These are phyloP conservation scores for Altica lythri DNA, from an alignment of 2,888 invertebrate genomes.

Conservation along the genomic window DNA sequence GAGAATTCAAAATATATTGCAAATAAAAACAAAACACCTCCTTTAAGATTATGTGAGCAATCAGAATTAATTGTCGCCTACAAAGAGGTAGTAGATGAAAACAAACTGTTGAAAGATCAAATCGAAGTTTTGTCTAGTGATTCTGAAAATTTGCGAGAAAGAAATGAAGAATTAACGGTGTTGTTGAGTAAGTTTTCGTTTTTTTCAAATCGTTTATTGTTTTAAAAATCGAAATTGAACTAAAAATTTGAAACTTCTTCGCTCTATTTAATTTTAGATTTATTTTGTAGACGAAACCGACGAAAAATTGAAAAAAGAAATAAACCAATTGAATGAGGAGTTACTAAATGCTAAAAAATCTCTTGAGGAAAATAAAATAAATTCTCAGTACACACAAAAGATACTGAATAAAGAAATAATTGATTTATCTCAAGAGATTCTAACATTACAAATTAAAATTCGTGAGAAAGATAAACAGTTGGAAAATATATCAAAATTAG, in stretches of 20 bases:
- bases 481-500: slow-evolving; percentile 24
- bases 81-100: background rate
- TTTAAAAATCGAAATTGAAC: too few species aligned
- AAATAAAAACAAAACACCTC: background rate
- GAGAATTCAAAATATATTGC: background rate
- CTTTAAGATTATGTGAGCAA: background rate
- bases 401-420: background rate
- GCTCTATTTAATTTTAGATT: too few species aligned
- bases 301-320: background rate
- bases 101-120: background rate
- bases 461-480: background rate
- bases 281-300: background rate
- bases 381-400: background rate
- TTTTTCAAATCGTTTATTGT: too few species aligned
- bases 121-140: background rate
- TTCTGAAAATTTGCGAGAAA: background rate
- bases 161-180: background rate
- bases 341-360: background rate
- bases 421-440: slow-evolving; percentile 30
- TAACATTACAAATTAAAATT: slow-evolving; percentile 20
- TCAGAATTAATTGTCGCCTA: background rate
- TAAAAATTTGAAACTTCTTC: too few species aligned
- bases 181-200: too few species aligned
- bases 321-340: background rate
- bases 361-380: background rate